phyloP scores from a whole-genome alignment of 2,797 vertebrate species.

The Megaceryle alcyon region DNA sequence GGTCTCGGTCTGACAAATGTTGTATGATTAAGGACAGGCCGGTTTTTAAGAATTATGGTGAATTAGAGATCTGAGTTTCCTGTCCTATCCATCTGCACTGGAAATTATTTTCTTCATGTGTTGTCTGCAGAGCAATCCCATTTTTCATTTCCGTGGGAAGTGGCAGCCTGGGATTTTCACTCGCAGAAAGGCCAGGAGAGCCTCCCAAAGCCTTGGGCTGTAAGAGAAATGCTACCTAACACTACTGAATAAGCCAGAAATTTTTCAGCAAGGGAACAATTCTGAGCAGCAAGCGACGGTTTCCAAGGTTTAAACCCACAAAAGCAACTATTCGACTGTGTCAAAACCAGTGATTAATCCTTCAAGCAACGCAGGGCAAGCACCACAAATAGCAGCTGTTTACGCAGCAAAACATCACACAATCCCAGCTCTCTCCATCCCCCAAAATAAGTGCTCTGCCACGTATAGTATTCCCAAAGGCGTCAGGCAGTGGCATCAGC shows the following conservation, averaged over 20 bases:
- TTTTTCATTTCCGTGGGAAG: not conserved
- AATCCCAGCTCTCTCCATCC: not conserved
- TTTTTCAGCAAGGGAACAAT: not conserved
- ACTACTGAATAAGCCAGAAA: not conserved
- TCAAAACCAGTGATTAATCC: not conserved
- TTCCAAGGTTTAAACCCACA: not conserved
- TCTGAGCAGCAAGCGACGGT: not conserved
- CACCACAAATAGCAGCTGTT: constrained; percentile 58
- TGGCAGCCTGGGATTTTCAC: not conserved
- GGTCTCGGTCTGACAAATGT: not conserved
- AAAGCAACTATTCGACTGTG: not conserved
- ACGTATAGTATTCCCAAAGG: constrained; percentile 31
- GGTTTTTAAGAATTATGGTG: not conserved
- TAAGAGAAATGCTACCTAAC: not conserved
- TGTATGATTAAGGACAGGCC: not conserved
- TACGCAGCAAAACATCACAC: constrained; percentile 25
- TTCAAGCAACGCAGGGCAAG: not conserved
- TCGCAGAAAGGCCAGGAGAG: not conserved
- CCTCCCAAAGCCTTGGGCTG: not conserved
- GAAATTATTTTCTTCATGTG: not conserved
- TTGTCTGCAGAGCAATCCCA: not conserved
- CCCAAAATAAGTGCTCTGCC: constrained; percentile 10
- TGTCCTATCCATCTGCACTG: not conserved
- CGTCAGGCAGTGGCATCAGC: not conserved
- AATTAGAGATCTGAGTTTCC: not conserved